Evolutionary conservation across 2,888 invertebrate species (phyloP), one percentile per base, ranked within the genome.

Genomic region (Agriopis marginaria): DNA sequence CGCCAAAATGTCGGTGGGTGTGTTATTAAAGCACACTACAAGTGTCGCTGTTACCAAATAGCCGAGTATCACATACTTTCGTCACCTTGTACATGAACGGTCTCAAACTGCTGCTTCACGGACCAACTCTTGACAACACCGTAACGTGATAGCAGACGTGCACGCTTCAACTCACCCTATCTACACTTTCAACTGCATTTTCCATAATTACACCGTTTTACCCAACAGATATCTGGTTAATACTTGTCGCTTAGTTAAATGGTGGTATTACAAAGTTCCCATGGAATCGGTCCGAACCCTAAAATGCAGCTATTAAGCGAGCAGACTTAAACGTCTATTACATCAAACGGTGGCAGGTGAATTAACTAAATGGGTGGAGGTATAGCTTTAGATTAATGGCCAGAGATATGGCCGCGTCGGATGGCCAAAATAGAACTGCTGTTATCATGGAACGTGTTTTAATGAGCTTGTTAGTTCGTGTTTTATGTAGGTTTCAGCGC

Each of bases 371-470:
- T 85, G 78, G 75, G 72, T 66, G 76, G 77, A 71, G 75, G 77
- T 78, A 82, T 80, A 78, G 81, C 79, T 84, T 68, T 80, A 87
- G 88, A 90, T 90, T 89, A 87, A 89, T 89, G 82, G 84, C 74
- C 73, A 63, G 67, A 85, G 87, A 89, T 86, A 86, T 75, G 80
- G 79, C 80, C 78, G 77, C 79, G 81, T 77, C 72, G 77, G 82
- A 79, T 81, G 75, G 76, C 74, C 74, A 71, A 81, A 84, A 84
- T 82, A 79, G 70, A 72, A 82, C 80, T 73, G 78, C 74, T 72
- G 77, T 81, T 80, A 74, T 76, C 77, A 73, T 72, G 68, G 72
- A 76, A 75, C 69, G 60, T 56, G 72, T 61, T 72, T 63, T 75
- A 75, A 74, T 73, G 69, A 72, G 72, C 72, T 73, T 74, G 67